Conservation (phyloP, 2,113 vertebrate genomes). For the Scomber colias region DNA sequence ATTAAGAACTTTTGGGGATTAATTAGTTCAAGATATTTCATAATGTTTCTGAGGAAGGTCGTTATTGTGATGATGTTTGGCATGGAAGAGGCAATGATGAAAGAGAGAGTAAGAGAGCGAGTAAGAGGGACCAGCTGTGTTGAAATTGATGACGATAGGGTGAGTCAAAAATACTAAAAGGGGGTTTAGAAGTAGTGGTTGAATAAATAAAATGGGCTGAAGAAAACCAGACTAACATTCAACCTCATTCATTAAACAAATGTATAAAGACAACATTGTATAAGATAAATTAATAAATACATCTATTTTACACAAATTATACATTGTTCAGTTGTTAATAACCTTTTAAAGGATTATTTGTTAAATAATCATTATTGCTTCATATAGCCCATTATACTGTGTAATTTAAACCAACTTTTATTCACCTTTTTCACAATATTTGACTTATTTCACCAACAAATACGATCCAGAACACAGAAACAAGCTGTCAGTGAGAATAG, state of each 20-base stretch:
- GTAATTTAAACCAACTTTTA: background rate
- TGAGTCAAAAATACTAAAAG: constrained; percentile 5
- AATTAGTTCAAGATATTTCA: constrained; percentile 46
- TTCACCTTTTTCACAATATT: background rate
- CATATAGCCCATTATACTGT: background rate
- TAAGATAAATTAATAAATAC: background rate
- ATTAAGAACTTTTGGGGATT: constrained; percentile 6
- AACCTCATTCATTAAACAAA: background rate
- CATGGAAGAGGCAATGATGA: constrained; percentile 4
- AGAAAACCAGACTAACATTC: background rate
- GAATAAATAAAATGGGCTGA: background rate
- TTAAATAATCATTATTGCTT: background rate
- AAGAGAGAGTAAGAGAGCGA: background rate
- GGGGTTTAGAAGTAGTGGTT: background rate
- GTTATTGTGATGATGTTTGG: constrained; percentile 16
- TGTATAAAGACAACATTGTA: background rate
- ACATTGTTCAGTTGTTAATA: background rate
- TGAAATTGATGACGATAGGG: constrained; percentile 12
- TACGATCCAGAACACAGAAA: background rate
- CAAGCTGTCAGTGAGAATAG: background rate
- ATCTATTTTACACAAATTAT: background rate
- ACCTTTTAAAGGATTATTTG: background rate
- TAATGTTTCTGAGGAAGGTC: constrained; percentile 21
- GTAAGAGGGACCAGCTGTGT: constrained; percentile 34
- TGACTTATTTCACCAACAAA: background rate